These are phyloP conservation scores for Rotaria sp. DNA, from an alignment of 2,888 invertebrate genomes.

Conservation along the genomic window DNA sequence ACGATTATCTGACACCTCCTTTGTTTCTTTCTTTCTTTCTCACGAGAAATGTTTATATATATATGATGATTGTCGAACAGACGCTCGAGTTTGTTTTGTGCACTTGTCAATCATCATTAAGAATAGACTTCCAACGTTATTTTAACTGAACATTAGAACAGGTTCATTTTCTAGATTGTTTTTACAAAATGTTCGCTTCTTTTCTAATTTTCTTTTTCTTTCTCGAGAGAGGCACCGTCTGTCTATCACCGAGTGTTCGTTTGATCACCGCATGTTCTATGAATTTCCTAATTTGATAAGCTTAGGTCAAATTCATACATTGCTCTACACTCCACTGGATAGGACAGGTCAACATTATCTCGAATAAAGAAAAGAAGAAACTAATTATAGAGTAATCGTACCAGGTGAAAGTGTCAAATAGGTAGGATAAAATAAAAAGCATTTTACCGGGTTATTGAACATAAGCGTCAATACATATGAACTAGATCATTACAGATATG, in stretches of 20 bases:
- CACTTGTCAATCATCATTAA: not conserved
- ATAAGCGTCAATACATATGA: not conserved
- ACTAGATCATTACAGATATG: not conserved
- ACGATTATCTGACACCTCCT: not conserved
- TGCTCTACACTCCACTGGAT: not conserved
- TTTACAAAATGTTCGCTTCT: not conserved
- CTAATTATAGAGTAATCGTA: not conserved
- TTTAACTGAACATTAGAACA: not conserved
- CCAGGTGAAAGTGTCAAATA: not conserved
- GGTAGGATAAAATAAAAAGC: not conserved
- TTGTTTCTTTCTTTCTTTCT: no score
- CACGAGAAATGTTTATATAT: no score
- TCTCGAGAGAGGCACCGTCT: not conserved
- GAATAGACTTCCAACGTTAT: not conserved
- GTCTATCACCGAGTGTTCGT: not conserved
- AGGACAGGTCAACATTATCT: not conserved
- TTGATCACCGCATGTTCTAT: not conserved
- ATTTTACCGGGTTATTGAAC: not conserved
- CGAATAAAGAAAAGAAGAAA: not conserved
- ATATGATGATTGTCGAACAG: not conserved
- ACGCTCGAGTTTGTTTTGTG: not conserved
- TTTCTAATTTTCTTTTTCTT: not conserved
- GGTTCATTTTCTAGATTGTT: not conserved
- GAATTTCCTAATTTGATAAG: not conserved
- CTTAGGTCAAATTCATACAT: not conserved